Evolutionary conservation across 2,888 invertebrate genomes (phyloP).

Genomic region (Aradus depressus): DNA sequence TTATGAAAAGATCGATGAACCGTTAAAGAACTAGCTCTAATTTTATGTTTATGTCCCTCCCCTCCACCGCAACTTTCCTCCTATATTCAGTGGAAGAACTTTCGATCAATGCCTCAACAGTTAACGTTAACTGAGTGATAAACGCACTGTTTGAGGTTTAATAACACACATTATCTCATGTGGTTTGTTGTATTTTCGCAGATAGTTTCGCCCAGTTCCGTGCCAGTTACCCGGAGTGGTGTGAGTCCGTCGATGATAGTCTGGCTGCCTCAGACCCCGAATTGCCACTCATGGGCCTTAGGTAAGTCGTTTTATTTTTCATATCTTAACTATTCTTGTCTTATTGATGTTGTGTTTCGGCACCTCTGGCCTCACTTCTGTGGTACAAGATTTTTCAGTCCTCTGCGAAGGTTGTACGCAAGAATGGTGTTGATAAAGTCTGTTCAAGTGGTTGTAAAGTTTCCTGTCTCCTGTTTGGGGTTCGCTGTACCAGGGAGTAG

Average conservation of each 20-base stretch:
- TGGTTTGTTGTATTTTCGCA: conserved; percentile 40
- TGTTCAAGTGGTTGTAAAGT: conserved; percentile 3
- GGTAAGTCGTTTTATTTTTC: conserved; percentile 33
- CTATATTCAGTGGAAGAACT: not conserved
- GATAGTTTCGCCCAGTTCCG: conserved; percentile 79
- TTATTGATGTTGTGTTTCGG: not conserved
- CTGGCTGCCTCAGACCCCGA: conserved; percentile 43
- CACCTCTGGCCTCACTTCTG: not conserved
- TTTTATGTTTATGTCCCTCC: too few species aligned
- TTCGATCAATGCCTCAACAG: not conserved
- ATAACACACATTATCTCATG: too few species aligned
- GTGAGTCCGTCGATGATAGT: conserved; percentile 60
- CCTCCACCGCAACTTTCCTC: not conserved
- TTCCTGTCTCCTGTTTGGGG: too few species aligned
- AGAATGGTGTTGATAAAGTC: not conserved
- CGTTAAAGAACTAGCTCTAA: too few species aligned
- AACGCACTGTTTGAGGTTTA: too few species aligned
- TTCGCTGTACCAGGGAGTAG: too few species aligned
- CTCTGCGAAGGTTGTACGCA: not conserved
- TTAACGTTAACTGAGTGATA: too few species aligned
- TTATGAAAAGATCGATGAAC: too few species aligned
- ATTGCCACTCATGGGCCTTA: conserved; percentile 50
- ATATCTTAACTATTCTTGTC: not conserved
- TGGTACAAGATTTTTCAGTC: not conserved
- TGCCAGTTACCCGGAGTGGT: conserved; percentile 81